Percentiles rank a stretch among this genome's conserved stretches.
Evolutionary conservation across 2,888 invertebrate genomes (phyloP).

Genomic region (Eupsilia transversa): DNA sequence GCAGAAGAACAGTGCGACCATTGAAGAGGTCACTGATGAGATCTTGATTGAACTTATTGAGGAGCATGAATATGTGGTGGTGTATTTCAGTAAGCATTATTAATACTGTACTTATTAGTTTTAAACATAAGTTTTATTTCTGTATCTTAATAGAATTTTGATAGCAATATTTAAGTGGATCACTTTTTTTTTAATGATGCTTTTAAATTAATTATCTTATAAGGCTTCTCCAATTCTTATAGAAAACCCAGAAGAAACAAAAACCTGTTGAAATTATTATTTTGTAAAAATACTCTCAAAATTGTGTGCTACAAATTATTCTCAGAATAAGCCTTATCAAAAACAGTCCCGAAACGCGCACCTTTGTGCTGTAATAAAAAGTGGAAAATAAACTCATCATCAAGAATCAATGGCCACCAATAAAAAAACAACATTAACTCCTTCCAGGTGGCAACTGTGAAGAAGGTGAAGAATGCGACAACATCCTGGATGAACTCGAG

Average conservation of each 20-base stretch:
- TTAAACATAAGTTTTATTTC: neutral
- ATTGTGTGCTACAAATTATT: neutral
- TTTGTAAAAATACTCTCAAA: neutral
- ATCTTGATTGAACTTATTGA: slow-evolving; percentile 96
- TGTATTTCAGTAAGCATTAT: slow-evolving; percentile 95
- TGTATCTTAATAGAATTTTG: neutral
- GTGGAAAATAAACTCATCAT: neutral
- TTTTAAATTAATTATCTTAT: neutral
- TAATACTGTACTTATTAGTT: neutral
- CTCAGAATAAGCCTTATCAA: neutral
- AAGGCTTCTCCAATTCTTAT: neutral
- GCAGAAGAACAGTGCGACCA: slow-evolving; percentile 97
- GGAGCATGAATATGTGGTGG: slow-evolving; percentile 98
- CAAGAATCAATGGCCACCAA: neutral
- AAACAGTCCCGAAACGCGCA: neutral
- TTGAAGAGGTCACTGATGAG: slow-evolving; percentile 98
- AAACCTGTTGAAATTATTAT: neutral
- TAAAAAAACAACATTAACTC: neutral
- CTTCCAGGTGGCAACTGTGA: slow-evolving; percentile 94
- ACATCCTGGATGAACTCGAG: slow-evolving; percentile 95
- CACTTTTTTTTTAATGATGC: neutral
- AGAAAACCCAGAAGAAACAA: neutral
- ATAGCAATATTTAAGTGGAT: neutral
- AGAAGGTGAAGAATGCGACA: slow-evolving; percentile 96
- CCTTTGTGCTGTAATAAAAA: neutral